These are phyloP conservation scores for Stenodema calcarata DNA, from an alignment of 2,888 invertebrate genomes.

Conservation along the genomic window DNA sequence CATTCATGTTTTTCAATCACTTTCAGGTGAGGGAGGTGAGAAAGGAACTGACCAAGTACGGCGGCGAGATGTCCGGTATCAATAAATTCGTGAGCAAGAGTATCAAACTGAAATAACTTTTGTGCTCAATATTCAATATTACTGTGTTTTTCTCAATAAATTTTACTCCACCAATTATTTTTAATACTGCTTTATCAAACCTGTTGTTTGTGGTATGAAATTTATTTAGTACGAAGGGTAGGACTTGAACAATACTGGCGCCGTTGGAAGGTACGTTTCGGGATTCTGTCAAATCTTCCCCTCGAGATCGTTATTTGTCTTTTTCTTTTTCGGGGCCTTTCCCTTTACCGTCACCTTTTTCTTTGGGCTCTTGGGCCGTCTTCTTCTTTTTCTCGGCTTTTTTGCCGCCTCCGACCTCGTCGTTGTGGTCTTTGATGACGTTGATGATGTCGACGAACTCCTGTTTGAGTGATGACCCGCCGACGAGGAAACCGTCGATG, in stretches of 20 bases:
- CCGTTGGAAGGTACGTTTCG: too few relatives aligned
- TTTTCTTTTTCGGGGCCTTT: background rate
- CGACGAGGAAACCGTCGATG: constrained; percentile 98
- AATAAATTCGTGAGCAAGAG: constrained; percentile 88
- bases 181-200: too few relatives aligned
- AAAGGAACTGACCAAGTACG: constrained; percentile 81
- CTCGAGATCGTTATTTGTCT: too few relatives aligned
- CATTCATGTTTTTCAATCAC: constrained; percentile 8
- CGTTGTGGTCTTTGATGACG: constrained; percentile 64
- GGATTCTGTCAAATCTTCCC: too few relatives aligned
- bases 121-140: background rate
- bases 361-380: too few relatives aligned
- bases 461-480: constrained; percentile 96
- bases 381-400: background rate
- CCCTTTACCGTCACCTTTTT: background rate
- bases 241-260: too few relatives aligned
- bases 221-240: too few relatives aligned
- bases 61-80: constrained; percentile 93
- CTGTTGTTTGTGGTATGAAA: too few relatives aligned
- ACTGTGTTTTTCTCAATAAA: background rate
- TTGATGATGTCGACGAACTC: constrained; percentile 88
- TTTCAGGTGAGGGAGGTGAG: constrained; percentile 76
- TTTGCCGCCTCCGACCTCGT: background rate
- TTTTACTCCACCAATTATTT: too few relatives aligned
- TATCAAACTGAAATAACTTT: constrained; percentile 78